Percentiles rank a stretch among this genome's conserved stretches.
These are phyloP conservation scores for human (Homo sapiens) DNA, from an alignment of 2,113 vertebrate genomes.

Conservation along the genomic window DNA sequence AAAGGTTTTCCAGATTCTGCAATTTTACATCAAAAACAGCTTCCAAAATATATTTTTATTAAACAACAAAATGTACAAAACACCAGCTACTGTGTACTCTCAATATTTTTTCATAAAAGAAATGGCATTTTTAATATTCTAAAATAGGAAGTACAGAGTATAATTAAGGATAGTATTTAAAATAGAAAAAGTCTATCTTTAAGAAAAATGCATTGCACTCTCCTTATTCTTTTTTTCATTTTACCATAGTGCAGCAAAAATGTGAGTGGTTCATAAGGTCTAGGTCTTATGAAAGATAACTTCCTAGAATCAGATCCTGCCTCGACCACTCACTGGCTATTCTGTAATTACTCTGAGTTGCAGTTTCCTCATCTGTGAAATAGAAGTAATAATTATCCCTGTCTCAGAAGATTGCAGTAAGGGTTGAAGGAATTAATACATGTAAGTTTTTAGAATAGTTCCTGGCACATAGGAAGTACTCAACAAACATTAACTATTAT, in stretches of 20 bases:
- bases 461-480: not conserved
- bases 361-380: constrained; percentile 29
- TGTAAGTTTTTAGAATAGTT: not conserved
- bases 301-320: not conserved
- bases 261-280: not conserved
- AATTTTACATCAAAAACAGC: constrained; percentile 29
- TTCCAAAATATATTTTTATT: constrained; percentile 20
- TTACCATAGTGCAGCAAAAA: not conserved
- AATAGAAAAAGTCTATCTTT: constrained; percentile 37
- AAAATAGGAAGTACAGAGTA: not conserved
- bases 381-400: not conserved
- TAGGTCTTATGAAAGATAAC: not conserved
- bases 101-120: constrained; percentile 50
- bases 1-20: not conserved
- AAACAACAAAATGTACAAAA: constrained; percentile 41
- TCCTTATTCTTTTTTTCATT: constrained; percentile 12
- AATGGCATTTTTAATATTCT: constrained; percentile 37
- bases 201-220: constrained; percentile 7
- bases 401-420: not conserved
- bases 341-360: not conserved
- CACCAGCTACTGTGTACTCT: not conserved
- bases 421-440: not conserved
- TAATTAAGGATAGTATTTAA: constrained; percentile 19
- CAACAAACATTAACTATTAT: not conserved
- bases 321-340: not conserved